phyloP scores from a whole-genome alignment of 2,113 vertebrate genomes.

The Siphamia tubifer region DNA sequence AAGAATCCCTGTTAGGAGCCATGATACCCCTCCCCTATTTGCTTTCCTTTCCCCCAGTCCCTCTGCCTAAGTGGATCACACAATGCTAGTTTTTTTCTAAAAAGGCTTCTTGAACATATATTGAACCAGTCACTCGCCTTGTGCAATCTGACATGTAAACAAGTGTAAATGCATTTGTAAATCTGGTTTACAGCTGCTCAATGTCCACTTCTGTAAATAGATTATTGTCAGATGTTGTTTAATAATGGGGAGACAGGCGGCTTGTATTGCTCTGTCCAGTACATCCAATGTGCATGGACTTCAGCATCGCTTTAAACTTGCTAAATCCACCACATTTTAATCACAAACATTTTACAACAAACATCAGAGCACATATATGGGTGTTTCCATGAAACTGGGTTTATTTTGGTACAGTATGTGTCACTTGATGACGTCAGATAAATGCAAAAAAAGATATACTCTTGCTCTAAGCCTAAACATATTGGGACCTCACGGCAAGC shows the following conservation, averaged over 20 bases:
- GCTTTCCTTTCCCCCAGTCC: not conserved
- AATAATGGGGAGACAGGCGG: slow-evolving; percentile 1
- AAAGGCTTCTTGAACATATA: not conserved
- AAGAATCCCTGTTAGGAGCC: too few species aligned
- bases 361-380: too few species aligned
- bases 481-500: too few species aligned
- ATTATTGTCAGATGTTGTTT: not conserved
- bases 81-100: not conserved
- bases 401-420: too few species aligned
- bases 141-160: not conserved
- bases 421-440: too few species aligned
- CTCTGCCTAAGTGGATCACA: not conserved
- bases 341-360: too few species aligned
- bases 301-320: too few species aligned
- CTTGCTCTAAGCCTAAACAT: too few species aligned
- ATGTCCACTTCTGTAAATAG: not conserved
- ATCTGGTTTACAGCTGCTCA: not conserved
- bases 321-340: too few species aligned
- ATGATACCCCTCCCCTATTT: not conserved
- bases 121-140: not conserved
- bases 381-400: too few species aligned
- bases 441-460: too few species aligned
- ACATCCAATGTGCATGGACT: not conserved
- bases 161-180: not conserved
- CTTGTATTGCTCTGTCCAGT: not conserved